phyloP scores from a whole-genome alignment of 2,113 vertebrate genomes.

The Petroica traversi region DNA sequence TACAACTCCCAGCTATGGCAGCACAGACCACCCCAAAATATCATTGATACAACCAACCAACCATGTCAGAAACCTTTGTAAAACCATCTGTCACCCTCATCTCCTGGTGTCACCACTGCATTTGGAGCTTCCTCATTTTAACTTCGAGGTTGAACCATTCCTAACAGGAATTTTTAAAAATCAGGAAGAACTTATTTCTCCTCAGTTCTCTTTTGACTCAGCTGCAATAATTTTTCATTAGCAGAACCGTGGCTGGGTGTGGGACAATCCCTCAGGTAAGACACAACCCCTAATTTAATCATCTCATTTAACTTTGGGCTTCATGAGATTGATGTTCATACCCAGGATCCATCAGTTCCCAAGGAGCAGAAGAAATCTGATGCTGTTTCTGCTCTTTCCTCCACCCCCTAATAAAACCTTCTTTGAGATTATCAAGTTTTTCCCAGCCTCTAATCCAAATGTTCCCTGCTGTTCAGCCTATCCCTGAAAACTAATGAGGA shows the following conservation, averaged over 20 bases:
- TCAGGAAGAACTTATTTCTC: not conserved
- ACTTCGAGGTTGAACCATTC: not conserved
- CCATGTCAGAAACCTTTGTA: fast-evolving
- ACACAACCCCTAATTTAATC: not conserved
- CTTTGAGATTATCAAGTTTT: not conserved
- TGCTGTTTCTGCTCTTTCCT: not conserved
- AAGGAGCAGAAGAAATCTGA: not conserved
- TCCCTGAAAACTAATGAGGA: not conserved
- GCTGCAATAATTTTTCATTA: not conserved
- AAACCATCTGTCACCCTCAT: not conserved
- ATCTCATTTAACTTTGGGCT: not conserved
- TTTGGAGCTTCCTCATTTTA: not conserved
- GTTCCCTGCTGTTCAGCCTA: not conserved
- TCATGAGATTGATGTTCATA: not conserved
- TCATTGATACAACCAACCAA: not conserved
- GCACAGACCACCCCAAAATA: not conserved
- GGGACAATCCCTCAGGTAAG: not conserved
- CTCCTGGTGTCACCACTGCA: not conserved
- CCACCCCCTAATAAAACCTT: not conserved
- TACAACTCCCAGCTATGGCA: not conserved
- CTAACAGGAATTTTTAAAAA: not conserved
- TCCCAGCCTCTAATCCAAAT: not conserved
- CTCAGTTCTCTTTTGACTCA: not conserved
- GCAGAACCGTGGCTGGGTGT: not conserved
- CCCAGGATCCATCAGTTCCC: not conserved